phyloP scores from a whole-genome alignment of 1,140 invertebrate genomes.

The Helicorthomorpha holstii region DNA sequence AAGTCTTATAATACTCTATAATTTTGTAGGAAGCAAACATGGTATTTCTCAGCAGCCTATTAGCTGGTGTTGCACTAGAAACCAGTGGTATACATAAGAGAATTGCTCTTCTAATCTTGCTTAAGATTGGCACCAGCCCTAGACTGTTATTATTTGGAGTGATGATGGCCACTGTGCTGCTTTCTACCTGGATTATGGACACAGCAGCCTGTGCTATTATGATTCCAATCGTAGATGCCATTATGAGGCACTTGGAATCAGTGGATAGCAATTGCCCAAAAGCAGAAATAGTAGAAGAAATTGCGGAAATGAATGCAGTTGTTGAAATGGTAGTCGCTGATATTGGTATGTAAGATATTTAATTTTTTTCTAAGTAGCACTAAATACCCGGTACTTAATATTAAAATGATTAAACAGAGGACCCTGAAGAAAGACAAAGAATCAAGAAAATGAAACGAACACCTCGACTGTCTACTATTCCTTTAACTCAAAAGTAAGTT shows the following conservation, averaged over 20 bases:
- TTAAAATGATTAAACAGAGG: too few species aligned
- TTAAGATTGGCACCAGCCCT: background rate
- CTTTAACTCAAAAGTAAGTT: too few species aligned
- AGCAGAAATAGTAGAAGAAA: too few species aligned
- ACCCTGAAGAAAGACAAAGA: too few species aligned
- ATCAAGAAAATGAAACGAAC: too few species aligned
- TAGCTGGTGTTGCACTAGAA: background rate
- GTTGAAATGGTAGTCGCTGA: too few species aligned
- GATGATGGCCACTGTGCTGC: background rate
- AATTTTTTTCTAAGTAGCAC: too few species aligned
- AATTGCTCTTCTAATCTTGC: background rate
- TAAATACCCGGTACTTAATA: too few species aligned
- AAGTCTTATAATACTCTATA: too few species aligned
- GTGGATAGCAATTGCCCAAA: background rate
- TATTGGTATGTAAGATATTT: too few species aligned
- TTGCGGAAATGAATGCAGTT: too few species aligned
- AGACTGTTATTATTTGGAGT: background rate
- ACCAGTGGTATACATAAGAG: background rate
- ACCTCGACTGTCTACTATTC: too few species aligned
- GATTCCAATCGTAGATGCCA: background rate
- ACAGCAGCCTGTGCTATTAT: background rate
- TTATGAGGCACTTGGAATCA: background rate
- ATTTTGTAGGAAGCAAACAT: background rate
- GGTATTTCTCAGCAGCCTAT: background rate
- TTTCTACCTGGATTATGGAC: background rate